These are phyloP conservation scores for Steinernema carpocapsae DNA, from an alignment of 2,888 invertebrate genomes.

Conservation along the genomic window DNA sequence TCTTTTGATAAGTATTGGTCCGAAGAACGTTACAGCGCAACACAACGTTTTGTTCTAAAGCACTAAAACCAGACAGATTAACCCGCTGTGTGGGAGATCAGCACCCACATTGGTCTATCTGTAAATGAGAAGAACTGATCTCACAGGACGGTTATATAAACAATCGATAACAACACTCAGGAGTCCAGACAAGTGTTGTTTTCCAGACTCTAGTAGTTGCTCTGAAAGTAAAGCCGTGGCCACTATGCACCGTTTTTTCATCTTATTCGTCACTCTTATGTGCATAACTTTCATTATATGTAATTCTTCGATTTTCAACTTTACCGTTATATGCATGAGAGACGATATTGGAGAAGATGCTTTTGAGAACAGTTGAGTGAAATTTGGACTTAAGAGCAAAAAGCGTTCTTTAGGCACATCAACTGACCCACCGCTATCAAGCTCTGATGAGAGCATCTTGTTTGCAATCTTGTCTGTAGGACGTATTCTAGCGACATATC, in stretches of 20 bases:
- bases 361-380: neutral
- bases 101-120: too few species aligned
- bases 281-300: neutral
- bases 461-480: neutral
- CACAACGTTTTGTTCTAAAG: too few species aligned
- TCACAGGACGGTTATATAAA: neutral
- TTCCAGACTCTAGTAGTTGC: neutral
- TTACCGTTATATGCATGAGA: constrained; percentile 6
- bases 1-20: too few species aligned
- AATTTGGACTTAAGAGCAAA: neutral
- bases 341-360: neutral
- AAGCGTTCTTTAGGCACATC: neutral
- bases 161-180: neutral
- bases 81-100: too few species aligned
- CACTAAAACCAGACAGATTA: too few species aligned
- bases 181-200: neutral
- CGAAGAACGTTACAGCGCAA: too few species aligned
- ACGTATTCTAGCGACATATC: neutral
- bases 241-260: neutral
- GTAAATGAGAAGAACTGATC: too few species aligned
- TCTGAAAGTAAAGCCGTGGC: neutral
- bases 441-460: neutral
- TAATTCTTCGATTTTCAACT: neutral
- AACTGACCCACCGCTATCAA: neutral
- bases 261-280: neutral